Evolutionary conservation across 2,888 invertebrate species (phyloP).

Genomic region (Lithosia quadra): DNA sequence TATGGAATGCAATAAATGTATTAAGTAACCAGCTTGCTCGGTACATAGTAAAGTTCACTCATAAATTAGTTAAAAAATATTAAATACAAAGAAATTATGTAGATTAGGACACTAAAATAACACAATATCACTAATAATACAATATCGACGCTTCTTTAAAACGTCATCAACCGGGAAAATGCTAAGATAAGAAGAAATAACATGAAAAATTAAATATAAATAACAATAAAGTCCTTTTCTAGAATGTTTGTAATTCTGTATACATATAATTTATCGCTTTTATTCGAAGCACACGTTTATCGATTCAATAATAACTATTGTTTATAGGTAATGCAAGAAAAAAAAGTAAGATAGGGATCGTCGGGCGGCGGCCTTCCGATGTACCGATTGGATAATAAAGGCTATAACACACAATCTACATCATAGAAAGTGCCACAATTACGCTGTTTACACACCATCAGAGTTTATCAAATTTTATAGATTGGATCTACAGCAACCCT

Average conservation of each 20-base stretch:
- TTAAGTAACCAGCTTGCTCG: no score
- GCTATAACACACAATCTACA: constrained; percentile 29
- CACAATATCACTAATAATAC: no score
- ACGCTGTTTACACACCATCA: constrained; percentile 76
- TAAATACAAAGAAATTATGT: no score
- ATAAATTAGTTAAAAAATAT: no score
- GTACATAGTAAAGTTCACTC: not conserved
- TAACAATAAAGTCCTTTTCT: not conserved
- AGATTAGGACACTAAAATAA: no score
- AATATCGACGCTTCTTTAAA: no score
- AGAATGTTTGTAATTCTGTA: not conserved
- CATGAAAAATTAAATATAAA: not conserved
- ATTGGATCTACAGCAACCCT: constrained; percentile 68
- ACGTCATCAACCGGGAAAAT: no score
- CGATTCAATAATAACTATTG: constrained; percentile 40
- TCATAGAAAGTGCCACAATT: constrained; percentile 54
- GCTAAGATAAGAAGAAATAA: not conserved
- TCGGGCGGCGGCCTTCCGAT: constrained; percentile 34
- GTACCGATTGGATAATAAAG: constrained; percentile 40
- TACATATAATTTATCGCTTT: constrained; percentile 28
- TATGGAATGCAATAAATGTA: no score
- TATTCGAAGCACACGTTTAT: constrained; percentile 40
- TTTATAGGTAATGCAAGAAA: constrained; percentile 40
- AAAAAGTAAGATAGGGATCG: constrained; percentile 56
- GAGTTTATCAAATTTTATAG: constrained; percentile 61